These are phyloP conservation scores for Cheumatopsyche charites DNA, from an alignment of 1,140 invertebrate genomes.

Conservation along the genomic window DNA sequence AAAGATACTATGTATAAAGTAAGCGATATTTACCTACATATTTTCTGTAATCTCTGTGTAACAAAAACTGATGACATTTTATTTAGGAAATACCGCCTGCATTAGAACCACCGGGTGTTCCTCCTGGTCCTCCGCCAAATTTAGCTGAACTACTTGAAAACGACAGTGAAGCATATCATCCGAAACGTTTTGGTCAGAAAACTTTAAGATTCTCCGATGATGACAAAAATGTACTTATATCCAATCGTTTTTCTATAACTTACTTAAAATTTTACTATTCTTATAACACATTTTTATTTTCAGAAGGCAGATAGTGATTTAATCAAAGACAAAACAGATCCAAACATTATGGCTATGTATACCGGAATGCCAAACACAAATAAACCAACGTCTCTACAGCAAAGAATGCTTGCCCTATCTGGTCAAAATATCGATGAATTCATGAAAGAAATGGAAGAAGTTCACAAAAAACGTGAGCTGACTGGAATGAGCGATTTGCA, in stretches of 20 bases:
- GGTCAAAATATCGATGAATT: slow-evolving; percentile 92
- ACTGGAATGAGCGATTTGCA: slow-evolving; percentile 69
- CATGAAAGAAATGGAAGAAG: slow-evolving; percentile 89
- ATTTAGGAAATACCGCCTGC: slow-evolving; percentile 56
- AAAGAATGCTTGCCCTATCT: slow-evolving; percentile 82
- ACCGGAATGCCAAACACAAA: neutral
- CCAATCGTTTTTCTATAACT: neutral
- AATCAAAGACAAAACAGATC: slow-evolving; percentile 39
- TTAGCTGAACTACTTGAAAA: slow-evolving; percentile 62
- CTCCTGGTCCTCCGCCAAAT: slow-evolving; percentile 81
- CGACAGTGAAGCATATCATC: slow-evolving; percentile 64
- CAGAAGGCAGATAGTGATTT: slow-evolving; percentile 25
- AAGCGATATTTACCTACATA: too few species aligned
- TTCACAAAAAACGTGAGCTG: slow-evolving; percentile 75
- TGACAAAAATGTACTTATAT: slow-evolving; percentile 30
- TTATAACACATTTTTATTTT: slow-evolving; percentile 22
- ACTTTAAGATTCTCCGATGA: slow-evolving; percentile 71
- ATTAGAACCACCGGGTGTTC: slow-evolving; percentile 83
- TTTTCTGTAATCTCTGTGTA: too few species aligned
- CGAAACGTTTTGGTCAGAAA: slow-evolving; percentile 59
- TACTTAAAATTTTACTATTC: slow-evolving; percentile 1
- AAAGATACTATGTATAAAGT: slow-evolving; percentile 71
- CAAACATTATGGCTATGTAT: slow-evolving; percentile 31
- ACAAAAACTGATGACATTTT: too few species aligned
- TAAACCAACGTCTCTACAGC: slow-evolving; percentile 78